These are phyloP conservation scores for Cantharis rustica DNA, from an alignment of 2,888 invertebrate species.

Conservation along the genomic window DNA sequence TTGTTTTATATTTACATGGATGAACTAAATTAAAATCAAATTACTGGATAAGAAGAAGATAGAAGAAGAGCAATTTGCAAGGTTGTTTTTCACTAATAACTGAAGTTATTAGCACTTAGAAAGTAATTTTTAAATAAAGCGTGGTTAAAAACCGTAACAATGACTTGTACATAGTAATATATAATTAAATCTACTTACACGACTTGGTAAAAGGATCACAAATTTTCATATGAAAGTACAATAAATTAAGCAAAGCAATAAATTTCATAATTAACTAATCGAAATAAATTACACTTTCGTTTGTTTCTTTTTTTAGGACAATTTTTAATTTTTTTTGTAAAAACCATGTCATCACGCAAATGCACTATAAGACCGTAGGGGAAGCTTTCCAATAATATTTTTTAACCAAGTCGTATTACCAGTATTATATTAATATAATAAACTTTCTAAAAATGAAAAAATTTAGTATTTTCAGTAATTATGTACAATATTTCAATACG, in stretches of 20 bases:
- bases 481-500: neutral
- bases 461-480: neutral
- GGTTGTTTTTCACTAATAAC: neutral
- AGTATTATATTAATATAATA: too few relatives aligned
- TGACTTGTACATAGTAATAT: neutral
- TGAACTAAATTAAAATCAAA: neutral
- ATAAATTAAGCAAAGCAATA: neutral
- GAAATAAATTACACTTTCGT: neutral
- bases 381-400: neutral
- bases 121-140: slow-evolving; percentile 2
- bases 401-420: neutral
- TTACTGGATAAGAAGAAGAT: neutral
- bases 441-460: neutral
- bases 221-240: neutral
- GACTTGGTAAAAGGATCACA: neutral
- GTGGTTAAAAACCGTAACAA: neutral
- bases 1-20: neutral
- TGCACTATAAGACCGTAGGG: neutral
- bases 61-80: neutral
- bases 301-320: neutral
- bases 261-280: neutral
- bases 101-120: neutral
- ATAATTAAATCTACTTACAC: neutral
- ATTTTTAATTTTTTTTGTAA: neutral
- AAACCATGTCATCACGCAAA: neutral